phyloP scores from a whole-genome alignment of 2,888 invertebrate species.

The Frankliniella fusca region DNA sequence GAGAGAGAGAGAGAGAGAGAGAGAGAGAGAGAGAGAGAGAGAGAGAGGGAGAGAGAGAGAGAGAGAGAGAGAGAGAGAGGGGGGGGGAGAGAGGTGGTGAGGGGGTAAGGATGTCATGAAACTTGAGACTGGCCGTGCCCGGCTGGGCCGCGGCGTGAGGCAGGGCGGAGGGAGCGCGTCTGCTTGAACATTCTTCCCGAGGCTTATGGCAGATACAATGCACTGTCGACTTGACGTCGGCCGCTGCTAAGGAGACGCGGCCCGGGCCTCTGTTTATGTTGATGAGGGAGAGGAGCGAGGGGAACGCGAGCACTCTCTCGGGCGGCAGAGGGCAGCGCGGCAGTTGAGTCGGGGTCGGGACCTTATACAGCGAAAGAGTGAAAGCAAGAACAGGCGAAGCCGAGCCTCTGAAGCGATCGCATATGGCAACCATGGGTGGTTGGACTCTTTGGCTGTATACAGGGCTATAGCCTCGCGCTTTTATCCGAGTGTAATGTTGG shows the following conservation, averaged over 20 bases:
- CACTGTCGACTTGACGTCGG: not conserved
- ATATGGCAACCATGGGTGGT: not conserved
- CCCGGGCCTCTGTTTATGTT: no score
- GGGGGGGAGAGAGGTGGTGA: not conserved
- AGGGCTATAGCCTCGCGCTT: not conserved
- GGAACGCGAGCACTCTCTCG: no score
- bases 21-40: conserved; percentile 17
- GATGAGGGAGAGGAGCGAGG: no score
- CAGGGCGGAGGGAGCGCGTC: not conserved
- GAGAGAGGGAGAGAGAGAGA: not conserved
- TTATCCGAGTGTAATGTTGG: not conserved
- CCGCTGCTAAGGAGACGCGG: not conserved
- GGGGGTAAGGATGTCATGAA: not conserved
- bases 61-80: conserved; percentile 14
- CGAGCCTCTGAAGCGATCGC: not conserved
- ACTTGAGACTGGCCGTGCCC: not conserved
- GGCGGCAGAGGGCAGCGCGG: no score
- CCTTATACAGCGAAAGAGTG: no score
- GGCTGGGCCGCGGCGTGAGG: not conserved
- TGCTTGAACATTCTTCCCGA: not conserved
- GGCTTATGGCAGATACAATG: not conserved
- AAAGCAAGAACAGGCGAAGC: not conserved
- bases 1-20: not conserved
- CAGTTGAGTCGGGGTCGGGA: no score
- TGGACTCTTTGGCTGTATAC: not conserved